These are phyloP conservation scores for Sternotherus odoratus DNA, from an alignment of 2,797 vertebrate species.

Conservation along the genomic window DNA sequence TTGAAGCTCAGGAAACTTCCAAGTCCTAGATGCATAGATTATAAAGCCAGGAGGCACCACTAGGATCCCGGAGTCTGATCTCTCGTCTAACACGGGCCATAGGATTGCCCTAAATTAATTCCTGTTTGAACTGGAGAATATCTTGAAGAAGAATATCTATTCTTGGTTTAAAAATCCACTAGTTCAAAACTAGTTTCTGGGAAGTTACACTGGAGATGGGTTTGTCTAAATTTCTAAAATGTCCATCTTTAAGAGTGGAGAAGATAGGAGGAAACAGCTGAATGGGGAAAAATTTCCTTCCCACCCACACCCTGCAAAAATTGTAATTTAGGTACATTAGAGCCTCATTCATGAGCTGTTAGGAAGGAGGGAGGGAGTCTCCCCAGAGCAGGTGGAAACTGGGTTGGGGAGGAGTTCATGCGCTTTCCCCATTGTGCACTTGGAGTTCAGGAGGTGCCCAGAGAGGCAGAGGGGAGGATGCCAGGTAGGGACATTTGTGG, in stretches of 20 bases:
- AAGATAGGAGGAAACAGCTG: neutral
- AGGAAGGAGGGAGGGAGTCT: neutral
- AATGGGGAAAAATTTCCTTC: neutral
- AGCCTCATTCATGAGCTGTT: neutral
- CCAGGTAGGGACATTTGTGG: fast-evolving
- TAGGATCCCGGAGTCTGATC: neutral
- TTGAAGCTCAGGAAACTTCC: neutral
- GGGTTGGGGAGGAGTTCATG: neutral
- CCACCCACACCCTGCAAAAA: neutral
- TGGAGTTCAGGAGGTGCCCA: fast-evolving
- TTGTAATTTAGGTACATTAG: neutral
- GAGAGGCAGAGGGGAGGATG: fast-evolving
- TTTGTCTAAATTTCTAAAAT: neutral
- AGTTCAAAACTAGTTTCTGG: neutral
- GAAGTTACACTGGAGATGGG: neutral
- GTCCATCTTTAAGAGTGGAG: neutral
- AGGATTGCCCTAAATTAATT: neutral
- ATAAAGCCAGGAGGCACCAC: neutral
- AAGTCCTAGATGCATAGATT: neutral
- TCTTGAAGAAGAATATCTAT: neutral
- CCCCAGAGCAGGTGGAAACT: neutral
- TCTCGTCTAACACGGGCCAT: neutral
- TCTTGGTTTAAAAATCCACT: neutral
- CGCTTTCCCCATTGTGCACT: fast-evolving
- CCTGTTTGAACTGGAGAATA: neutral